Conservation (phyloP, 1,140 invertebrate genomes). For the Asbolus verrucosus region DNA sequence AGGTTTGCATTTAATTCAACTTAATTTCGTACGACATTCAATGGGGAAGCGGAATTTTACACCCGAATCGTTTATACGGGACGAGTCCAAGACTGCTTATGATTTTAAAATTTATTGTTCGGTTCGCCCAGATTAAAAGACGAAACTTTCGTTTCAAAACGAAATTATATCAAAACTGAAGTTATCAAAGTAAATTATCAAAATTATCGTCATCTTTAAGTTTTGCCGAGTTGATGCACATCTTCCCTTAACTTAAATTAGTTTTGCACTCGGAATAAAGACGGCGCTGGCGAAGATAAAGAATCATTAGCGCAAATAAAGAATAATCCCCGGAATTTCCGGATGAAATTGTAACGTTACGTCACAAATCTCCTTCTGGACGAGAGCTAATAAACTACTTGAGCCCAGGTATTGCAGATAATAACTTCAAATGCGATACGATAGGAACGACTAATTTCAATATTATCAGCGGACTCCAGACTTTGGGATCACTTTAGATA, state of each 20-base stretch:
- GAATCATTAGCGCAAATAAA: conserved; percentile 32
- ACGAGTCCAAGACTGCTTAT: not conserved
- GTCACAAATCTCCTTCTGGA: too few relatives aligned
- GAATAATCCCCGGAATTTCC: not conserved
- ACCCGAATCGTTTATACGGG: not conserved
- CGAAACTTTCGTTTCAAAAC: conserved; percentile 31
- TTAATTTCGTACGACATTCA: not conserved
- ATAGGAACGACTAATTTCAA: conserved; percentile 44
- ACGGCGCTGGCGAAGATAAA: conserved; percentile 27
- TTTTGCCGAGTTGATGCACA: conserved; percentile 36
- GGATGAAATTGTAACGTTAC: too few relatives aligned
- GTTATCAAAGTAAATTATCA: conserved; percentile 40
- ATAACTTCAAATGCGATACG: conserved; percentile 32
- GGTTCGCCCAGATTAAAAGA: conserved; percentile 7
- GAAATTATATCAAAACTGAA: conserved; percentile 36
- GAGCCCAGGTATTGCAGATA: too few relatives aligned
- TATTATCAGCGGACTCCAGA: conserved; percentile 42
- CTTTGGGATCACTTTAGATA: conserved; percentile 25
- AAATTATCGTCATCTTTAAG: conserved; percentile 40
- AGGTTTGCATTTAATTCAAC: conserved; percentile 1
- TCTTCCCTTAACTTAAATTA: conserved; percentile 43
- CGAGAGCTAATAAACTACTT: too few relatives aligned
- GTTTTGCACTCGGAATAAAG: conserved; percentile 22
- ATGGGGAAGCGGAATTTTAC: not conserved
- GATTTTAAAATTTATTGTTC: conserved; percentile 15